Evolutionary conservation across 2,888 invertebrate genomes (phyloP).

Genomic region (Ecliptopera silaceata): DNA sequence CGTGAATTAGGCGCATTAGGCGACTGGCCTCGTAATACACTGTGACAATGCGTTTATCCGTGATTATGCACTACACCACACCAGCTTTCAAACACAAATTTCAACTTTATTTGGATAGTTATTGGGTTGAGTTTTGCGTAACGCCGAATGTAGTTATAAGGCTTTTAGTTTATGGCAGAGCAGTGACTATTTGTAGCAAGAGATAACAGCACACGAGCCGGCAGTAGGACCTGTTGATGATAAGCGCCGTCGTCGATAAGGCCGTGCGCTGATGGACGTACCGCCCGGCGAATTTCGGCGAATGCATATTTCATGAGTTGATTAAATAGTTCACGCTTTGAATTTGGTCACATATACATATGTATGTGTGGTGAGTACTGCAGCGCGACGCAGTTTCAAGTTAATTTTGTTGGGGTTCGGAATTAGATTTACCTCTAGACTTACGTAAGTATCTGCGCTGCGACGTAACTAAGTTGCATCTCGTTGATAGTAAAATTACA

Average conservation of each 20-base stretch:
- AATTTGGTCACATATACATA: conserved; percentile 59
- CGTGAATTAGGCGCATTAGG: conserved; percentile 80
- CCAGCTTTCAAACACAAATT: conserved; percentile 25
- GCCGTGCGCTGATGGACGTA: conserved; percentile 74
- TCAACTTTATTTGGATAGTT: conserved; percentile 27
- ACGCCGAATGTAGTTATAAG: conserved; percentile 38
- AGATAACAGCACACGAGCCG: conserved; percentile 80
- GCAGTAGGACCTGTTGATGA: conserved; percentile 80
- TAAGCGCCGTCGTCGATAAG: conserved; percentile 81
- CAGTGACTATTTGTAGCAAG: conserved; percentile 77
- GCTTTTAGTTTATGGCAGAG: conserved; percentile 43
- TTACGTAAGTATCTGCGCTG: conserved; percentile 10
- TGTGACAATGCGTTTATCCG: conserved; percentile 76
- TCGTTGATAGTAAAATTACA: neutral
- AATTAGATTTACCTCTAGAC: conserved; percentile 21
- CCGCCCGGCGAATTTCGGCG: conserved; percentile 75
- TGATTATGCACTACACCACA: conserved; percentile 61
- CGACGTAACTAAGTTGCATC: neutral
- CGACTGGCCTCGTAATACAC: conserved; percentile 71
- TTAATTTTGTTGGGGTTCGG: conserved; percentile 23
- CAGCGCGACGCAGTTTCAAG: conserved; percentile 37
- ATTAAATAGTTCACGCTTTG: conserved; percentile 81
- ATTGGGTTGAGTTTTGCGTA: conserved; percentile 40
- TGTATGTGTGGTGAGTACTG: conserved; percentile 55
- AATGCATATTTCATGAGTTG: conserved; percentile 82